phyloP scores from a whole-genome alignment of 1,140 invertebrate species.

The Druon quercuslanigerum region DNA sequence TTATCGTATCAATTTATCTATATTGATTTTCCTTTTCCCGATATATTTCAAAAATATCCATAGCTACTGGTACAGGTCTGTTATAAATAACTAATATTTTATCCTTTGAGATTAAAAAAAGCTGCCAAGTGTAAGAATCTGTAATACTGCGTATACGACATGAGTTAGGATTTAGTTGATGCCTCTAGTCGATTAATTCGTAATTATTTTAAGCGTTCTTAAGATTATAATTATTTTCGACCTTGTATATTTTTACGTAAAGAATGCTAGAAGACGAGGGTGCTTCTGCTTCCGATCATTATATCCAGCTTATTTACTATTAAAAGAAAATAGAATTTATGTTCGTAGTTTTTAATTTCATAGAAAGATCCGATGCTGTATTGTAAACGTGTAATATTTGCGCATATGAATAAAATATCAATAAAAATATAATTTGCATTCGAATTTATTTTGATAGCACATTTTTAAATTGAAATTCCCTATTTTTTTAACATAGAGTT shows the following conservation, averaged over 20 bases:
- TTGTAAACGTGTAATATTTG: background rate
- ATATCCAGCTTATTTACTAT: background rate
- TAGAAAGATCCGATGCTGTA: background rate
- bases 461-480: too few species aligned
- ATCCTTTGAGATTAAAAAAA: background rate
- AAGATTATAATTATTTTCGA: background rate
- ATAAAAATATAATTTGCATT: background rate
- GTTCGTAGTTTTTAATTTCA: background rate
- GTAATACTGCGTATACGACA: slow-evolving; percentile 40
- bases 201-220: slow-evolving; percentile 31
- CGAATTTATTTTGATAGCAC: too few species aligned
- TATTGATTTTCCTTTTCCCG: slow-evolving; percentile 4
- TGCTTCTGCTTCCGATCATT: slow-evolving; percentile 1
- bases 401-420: background rate
- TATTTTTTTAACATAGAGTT: too few species aligned
- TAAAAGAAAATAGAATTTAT: slow-evolving; percentile 6
- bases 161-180: slow-evolving; percentile 49
- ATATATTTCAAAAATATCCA: background rate
- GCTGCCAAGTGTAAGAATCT: slow-evolving; percentile 39
- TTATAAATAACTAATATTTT: background rate
- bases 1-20: background rate
- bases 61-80: slow-evolving; percentile 3
- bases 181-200: slow-evolving; percentile 58
- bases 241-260: slow-evolving; percentile 21
- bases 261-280: background rate